Conservation (phyloP, 2,113 vertebrate species). For the Tenrec ecaudatus region DNA sequence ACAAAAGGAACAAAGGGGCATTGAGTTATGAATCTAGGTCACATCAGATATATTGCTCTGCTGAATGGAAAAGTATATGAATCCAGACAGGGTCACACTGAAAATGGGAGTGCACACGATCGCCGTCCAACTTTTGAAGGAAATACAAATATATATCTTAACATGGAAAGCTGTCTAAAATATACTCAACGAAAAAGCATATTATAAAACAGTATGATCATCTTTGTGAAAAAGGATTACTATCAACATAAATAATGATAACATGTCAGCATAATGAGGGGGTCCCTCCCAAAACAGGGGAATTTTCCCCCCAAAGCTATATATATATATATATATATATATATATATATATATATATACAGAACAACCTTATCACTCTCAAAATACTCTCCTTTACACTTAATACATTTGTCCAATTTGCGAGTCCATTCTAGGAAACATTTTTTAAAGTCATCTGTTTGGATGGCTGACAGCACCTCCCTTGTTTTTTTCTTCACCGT, state of each 20-base stretch:
- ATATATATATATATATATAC: too few relatives aligned
- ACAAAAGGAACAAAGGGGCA: slow-evolving; percentile 64
- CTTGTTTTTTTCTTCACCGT: too few relatives aligned
- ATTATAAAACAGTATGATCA: not conserved
- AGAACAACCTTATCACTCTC: too few relatives aligned
- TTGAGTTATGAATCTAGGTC: slow-evolving; percentile 66
- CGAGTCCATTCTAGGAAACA: too few relatives aligned
- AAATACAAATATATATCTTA: not conserved
- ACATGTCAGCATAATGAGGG: not conserved
- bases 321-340: too few relatives aligned
- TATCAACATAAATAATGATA: not conserved
- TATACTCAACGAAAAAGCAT: not conserved
- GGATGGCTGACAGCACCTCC: too few relatives aligned
- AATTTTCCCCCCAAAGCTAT: too few relatives aligned
- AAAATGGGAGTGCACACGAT: not conserved
- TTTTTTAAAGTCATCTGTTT: too few relatives aligned
- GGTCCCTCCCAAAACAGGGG: too few relatives aligned
- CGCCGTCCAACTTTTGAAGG: slow-evolving; percentile 10
- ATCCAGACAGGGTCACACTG: not conserved
- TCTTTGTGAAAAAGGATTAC: not conserved
- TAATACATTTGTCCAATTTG: too few relatives aligned
- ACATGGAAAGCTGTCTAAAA: not conserved
- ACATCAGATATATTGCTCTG: slow-evolving; percentile 25
- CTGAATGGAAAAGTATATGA: slow-evolving; percentile 22
- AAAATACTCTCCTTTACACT: too few relatives aligned